A percentile compares a stretch with the other conserved stretches of the same genome.
These are phyloP conservation scores for Ephialtes manifestator DNA, from an alignment of 2,888 invertebrate species.

Conservation along the genomic window DNA sequence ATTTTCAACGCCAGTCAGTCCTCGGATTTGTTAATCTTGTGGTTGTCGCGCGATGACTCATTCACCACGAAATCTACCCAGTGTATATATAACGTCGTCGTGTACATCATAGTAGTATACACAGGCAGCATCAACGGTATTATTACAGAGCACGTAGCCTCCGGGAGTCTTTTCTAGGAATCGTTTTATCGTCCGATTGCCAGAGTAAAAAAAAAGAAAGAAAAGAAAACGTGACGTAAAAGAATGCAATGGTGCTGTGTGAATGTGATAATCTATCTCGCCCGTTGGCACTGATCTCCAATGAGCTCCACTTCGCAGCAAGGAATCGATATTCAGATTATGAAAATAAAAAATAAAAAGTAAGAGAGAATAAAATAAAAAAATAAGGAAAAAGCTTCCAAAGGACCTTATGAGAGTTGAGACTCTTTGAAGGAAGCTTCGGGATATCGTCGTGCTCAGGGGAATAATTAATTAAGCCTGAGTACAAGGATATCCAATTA, in stretches of 20 bases:
- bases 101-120: slow-evolving; percentile 24
- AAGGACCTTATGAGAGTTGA: slow-evolving; percentile 15
- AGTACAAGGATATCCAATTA: slow-evolving; percentile 59
- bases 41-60: slow-evolving; percentile 40
- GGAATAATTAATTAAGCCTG: slow-evolving; percentile 52
- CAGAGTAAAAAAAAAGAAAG: neutral
- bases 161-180: slow-evolving; percentile 56
- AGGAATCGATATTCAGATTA: slow-evolving; percentile 20
- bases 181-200: slow-evolving; percentile 46
- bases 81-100: slow-evolving; percentile 17
- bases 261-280: slow-evolving; percentile 38
- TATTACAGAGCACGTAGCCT: slow-evolving; percentile 47
- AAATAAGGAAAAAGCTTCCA: neutral
- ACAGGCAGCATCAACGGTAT: slow-evolving; percentile 26
- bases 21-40: slow-evolving; percentile 40
- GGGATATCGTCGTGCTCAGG: slow-evolving; percentile 13
- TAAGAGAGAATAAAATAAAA: too few species aligned
- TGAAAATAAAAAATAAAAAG: neutral
- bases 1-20: neutral
- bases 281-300: slow-evolving; percentile 38
- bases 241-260: slow-evolving; percentile 30
- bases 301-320: slow-evolving; percentile 9
- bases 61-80: slow-evolving; percentile 29
- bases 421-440: slow-evolving; percentile 22
- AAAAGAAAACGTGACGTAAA: slow-evolving; percentile 3